Percentiles rank a stretch among this genome's conserved stretches.
Evolutionary conservation across 30 jellyfish, hydroid and myxozoan genomes (phyloP).

Genomic region (Aurelia sp.): DNA sequence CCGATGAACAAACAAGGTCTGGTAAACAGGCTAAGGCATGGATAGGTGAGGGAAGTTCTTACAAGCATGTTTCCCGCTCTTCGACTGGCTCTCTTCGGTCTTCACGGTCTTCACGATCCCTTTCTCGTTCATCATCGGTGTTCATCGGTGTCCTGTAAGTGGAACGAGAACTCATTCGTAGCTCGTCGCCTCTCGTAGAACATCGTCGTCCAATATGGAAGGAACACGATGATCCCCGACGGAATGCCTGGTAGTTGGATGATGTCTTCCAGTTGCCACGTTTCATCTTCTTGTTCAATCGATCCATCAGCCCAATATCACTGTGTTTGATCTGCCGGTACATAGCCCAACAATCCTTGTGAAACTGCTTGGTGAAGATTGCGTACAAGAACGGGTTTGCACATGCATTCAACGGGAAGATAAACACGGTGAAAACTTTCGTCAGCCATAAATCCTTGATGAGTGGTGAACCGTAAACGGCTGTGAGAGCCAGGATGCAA

Average conservation of each 20-base stretch:
- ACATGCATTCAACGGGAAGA: conserved; percentile 96
- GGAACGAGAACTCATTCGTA: conserved; percentile 80
- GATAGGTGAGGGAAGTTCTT: not conserved
- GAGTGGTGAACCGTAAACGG: conserved; percentile 78
- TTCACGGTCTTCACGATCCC: conserved; percentile 70
- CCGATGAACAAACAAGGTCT: too few relatives aligned
- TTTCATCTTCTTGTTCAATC: conserved; percentile 43
- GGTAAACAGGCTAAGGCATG: too few relatives aligned
- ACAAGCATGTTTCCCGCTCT: conserved; percentile 81
- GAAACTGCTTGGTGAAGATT: conserved; percentile 87
- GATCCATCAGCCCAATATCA: conserved; percentile 26
- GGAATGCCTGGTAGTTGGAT: conserved; percentile 81
- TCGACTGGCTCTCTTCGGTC: conserved; percentile 22
- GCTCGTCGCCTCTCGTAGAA: conserved; percentile 87
- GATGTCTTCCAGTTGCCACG: conserved; percentile 53
- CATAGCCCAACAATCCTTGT: conserved; percentile 77
- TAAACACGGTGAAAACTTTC: conserved; percentile 86
- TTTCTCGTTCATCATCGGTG: conserved; percentile 82
- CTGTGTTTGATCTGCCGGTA: conserved; percentile 70
- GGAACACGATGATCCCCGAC: conserved; percentile 97
- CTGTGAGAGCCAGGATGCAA: conserved; percentile 77
- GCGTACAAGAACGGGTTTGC: conserved; percentile 98
- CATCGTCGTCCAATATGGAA: conserved; percentile 85
- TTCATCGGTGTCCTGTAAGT: conserved; percentile 82
- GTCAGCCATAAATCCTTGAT: conserved; percentile 89